These are phyloP conservation scores for Cryptotis parvus DNA, from an alignment of 2,113 vertebrate genomes.

Conservation along the genomic window DNA sequence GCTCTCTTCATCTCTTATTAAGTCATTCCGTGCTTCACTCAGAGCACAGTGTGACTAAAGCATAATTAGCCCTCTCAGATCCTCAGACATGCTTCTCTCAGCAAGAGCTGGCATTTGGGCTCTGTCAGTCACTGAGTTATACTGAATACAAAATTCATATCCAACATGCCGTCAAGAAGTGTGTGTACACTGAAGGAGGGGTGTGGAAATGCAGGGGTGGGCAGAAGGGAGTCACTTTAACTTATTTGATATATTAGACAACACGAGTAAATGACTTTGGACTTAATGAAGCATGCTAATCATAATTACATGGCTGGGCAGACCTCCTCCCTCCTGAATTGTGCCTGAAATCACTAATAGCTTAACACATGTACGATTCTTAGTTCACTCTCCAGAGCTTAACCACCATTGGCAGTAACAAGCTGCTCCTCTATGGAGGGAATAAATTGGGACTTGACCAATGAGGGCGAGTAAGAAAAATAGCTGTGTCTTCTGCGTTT, in stretches of 20 bases:
- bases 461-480: not conserved
- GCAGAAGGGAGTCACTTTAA: slow-evolving; percentile 8
- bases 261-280: not conserved
- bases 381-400: not conserved
- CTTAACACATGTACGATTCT: fast-evolving
- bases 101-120: slow-evolving; percentile 53
- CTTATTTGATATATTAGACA: slow-evolving; percentile 41
- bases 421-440: not conserved
- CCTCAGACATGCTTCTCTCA: slow-evolving; percentile 25
- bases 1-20: slow-evolving; percentile 58
- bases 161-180: slow-evolving; percentile 25
- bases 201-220: too few species aligned
- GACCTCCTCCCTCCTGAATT: slow-evolving; percentile 24
- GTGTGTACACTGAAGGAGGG: not conserved
- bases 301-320: slow-evolving; percentile 44
- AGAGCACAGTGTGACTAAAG: not conserved
- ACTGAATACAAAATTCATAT: slow-evolving; percentile 51
- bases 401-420: not conserved
- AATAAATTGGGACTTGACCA: not conserved
- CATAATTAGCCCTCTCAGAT: slow-evolving; percentile 59
- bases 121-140: slow-evolving; percentile 57
- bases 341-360: slow-evolving; percentile 39
- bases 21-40: slow-evolving; percentile 58
- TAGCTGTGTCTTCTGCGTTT: fast-evolving
- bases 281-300: slow-evolving; percentile 49